Conservation (phyloP, 2,888 invertebrate species). For the Dasysyrphus albostriatus region DNA sequence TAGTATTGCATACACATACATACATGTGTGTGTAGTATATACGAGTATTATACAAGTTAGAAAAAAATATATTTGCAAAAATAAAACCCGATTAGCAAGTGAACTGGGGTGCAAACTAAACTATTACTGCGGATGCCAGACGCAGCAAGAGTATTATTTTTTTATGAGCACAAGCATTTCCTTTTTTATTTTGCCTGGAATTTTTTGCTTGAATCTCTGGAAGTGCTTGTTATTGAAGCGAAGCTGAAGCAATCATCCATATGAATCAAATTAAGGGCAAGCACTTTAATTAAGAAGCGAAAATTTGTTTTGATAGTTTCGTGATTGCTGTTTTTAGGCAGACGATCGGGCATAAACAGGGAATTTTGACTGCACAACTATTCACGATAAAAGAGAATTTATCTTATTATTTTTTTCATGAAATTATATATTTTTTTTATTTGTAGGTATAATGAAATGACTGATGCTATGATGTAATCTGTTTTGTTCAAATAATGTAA, state of each 20-base stretch:
- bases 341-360: not conserved
- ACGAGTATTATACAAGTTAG: not conserved
- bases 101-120: constrained; percentile 27
- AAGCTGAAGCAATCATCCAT: constrained; percentile 49
- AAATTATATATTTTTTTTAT: not conserved
- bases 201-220: constrained; percentile 23
- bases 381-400: constrained; percentile 3
- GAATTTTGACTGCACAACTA: not conserved
- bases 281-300: constrained; percentile 71
- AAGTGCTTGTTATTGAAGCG: constrained; percentile 42
- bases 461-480: not conserved
- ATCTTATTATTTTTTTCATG: not conserved
- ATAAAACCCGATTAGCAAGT: constrained; percentile 45
- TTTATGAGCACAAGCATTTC: constrained; percentile 23
- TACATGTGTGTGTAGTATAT: no score
- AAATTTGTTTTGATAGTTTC: constrained; percentile 70
- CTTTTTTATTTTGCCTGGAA: not conserved
- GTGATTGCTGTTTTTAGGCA: constrained; percentile 51
- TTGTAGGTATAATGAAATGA: not conserved
- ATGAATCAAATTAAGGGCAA: constrained; percentile 73
- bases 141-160: constrained; percentile 54
- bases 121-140: constrained; percentile 53
- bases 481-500: not conserved
- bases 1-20: no score
- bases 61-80: not conserved